Conservation (phyloP, 1,140 invertebrate genomes). For the Hylaeus volcanicus region DNA sequence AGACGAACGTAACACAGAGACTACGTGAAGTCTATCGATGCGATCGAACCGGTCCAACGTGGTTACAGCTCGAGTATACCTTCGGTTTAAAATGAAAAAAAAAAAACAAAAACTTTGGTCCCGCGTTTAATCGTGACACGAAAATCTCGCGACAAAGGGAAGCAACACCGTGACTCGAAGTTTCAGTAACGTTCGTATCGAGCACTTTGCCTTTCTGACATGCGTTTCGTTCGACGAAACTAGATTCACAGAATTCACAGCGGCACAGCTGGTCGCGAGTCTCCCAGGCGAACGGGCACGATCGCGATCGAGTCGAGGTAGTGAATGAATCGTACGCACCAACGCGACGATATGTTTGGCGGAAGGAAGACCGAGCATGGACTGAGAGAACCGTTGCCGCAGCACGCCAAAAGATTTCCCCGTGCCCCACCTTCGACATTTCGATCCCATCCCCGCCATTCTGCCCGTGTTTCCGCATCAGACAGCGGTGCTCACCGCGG, state of each 20-base stretch:
- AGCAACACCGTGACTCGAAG: not conserved
- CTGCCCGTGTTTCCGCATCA: slow-evolving; percentile 43
- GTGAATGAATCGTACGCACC: not conserved
- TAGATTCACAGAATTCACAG: not conserved
- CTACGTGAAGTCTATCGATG: not conserved
- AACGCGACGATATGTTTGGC: not conserved
- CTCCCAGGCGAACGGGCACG: not conserved
- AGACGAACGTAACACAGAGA: not conserved
- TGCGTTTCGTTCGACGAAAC: not conserved
- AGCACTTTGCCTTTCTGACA: not conserved
- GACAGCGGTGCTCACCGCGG: slow-evolving; percentile 39
- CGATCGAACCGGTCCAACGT: no score
- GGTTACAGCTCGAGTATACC: not conserved
- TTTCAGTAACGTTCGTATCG: no score
- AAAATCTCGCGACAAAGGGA: not conserved
- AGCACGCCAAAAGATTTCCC: slow-evolving; percentile 35
- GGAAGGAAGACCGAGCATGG: slow-evolving; percentile 6
- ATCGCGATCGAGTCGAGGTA: not conserved
- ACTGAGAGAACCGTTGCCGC: slow-evolving; percentile 33
- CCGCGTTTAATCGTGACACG: not conserved
- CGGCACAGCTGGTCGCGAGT: not conserved
- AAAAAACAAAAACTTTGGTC: not conserved
- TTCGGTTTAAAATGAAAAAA: not conserved
- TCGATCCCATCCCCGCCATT: slow-evolving; percentile 41
- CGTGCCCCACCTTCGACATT: not conserved